phyloP scores from a whole-genome alignment of 2,797 vertebrate species.

The Crypturellus tataupa region DNA sequence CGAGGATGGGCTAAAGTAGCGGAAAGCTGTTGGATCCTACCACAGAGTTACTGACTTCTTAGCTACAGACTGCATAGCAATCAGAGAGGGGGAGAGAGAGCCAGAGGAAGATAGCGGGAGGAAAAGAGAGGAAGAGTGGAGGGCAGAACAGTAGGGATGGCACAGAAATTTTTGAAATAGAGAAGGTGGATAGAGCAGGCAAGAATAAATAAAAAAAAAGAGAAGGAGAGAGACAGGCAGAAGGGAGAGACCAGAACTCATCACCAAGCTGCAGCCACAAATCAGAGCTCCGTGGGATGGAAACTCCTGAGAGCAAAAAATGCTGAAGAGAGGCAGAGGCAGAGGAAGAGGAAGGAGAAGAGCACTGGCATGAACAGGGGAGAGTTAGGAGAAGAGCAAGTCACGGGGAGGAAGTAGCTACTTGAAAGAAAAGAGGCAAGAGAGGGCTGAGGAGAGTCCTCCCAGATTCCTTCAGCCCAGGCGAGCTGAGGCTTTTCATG shows the following conservation, averaged over 20 bases:
- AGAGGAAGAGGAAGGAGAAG: conserved; percentile 25
- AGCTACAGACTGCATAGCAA: conserved; percentile 77
- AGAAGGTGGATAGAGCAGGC: background rate
- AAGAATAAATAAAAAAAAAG: background rate
- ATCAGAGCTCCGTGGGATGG: conserved; percentile 67
- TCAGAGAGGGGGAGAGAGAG: conserved; percentile 70
- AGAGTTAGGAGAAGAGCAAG: conserved; percentile 71
- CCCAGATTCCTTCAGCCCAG: background rate
- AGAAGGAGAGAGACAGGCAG: background rate
- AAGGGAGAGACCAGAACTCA: conserved; percentile 43
- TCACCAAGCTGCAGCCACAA: conserved; percentile 15
- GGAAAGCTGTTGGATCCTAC: conserved; percentile 80
- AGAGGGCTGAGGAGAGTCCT: conserved; percentile 34
- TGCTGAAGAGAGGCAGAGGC: conserved; percentile 66
- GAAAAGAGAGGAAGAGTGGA: conserved; percentile 24
- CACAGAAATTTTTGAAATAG: background rate
- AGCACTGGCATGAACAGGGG: conserved; percentile 65
- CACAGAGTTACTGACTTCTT: conserved; percentile 79
- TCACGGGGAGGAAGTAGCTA: conserved; percentile 31
- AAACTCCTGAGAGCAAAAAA: conserved; percentile 34
- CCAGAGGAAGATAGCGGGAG: conserved; percentile 43
- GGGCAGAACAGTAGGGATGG: conserved; percentile 2
- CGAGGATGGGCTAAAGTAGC: conserved; percentile 84
- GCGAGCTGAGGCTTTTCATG: conserved; percentile 8
- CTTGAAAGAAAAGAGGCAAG: conserved; percentile 3